These are phyloP conservation scores for Chironomus tentans DNA, from an alignment of 2,888 invertebrate species.

Conservation along the genomic window DNA sequence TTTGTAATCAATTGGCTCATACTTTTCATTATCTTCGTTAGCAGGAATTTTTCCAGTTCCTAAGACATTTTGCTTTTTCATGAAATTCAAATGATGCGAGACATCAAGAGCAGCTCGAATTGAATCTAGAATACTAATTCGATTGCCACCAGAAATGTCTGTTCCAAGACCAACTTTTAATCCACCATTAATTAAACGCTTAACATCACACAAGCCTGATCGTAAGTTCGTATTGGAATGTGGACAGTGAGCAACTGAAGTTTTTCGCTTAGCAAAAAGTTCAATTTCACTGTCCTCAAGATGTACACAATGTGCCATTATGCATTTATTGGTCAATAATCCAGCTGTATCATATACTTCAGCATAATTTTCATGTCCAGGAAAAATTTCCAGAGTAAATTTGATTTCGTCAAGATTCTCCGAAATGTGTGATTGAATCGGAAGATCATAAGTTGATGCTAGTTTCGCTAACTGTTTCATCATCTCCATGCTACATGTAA, in stretches of 20 bases:
- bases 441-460: constrained; percentile 56
- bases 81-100: constrained; percentile 57
- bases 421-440: constrained; percentile 80
- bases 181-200: constrained; percentile 51
- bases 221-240: constrained; percentile 71
- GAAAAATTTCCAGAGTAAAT: constrained; percentile 51
- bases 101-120: constrained; percentile 64
- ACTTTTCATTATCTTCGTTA: constrained; percentile 29
- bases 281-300: constrained; percentile 59
- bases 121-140: constrained; percentile 63
- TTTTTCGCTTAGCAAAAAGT: constrained; percentile 50
- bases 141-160: constrained; percentile 78
- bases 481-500: constrained; percentile 64
- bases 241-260: constrained; percentile 77
- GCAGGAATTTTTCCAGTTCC: constrained; percentile 32
- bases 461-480: constrained; percentile 58
- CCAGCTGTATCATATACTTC: constrained; percentile 66
- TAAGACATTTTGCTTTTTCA: constrained; percentile 40
- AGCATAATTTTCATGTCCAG: constrained; percentile 53
- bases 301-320: constrained; percentile 79
- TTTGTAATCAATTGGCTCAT: constrained; percentile 53
- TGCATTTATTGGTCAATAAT: constrained; percentile 60
- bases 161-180: constrained; percentile 78
- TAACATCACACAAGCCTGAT: constrained; percentile 74
- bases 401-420: constrained; percentile 68